Base-by-base conservation (phyloP, 2,797 vertebrate species). In the Bradypodion ventrale region DNA sequence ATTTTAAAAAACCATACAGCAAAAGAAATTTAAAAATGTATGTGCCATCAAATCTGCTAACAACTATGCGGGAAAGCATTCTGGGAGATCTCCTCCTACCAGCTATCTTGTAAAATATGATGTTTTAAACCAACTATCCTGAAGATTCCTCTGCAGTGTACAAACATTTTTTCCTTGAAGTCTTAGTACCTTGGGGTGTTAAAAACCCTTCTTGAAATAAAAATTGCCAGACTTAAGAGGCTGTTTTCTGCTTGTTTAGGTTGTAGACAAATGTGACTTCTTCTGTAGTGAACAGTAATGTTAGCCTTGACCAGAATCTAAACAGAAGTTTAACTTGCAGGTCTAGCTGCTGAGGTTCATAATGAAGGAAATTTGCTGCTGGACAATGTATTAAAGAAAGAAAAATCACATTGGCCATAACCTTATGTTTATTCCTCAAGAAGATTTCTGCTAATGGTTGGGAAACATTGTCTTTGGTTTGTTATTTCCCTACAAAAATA, bases 51-150 rank as follows among this genome's bases (percentile, higher is more conserved):
- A 77, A 78, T 52, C 2, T 46, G 52, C 32, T 87, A 87, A 85
- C 63, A 87, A 69, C 62, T 89, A 77, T 56, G 32, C 86, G 65
- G 85, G 82, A 83, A 82, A 12, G 0, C 59, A 42, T 77, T 60
- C 63, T 7, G 79, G 77, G 76, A 25, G 35, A 77, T 80, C 85
- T 87, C 62, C 27, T 87, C 72, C 12, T 32, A 44, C 42, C 0
- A 59, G 15, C 7, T 52, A 8, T 4, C 21, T 27, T 59, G 25
- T 15, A 7, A 85, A 88, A 6, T 21, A 1, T n/a, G 19, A 74
- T 13, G 8, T 88, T 63, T 77, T 90, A 78, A 83, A 82, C 16
- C 85, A 87, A 2, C 21, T 82, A 75, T 89, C 73, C 46, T 68
- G 82, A 35, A 15, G 46, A 63, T 83, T 59, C 9, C 60, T 75